Base-by-base conservation (phyloP, 2,113 vertebrate species). In the Platichthys stellatus region DNA sequence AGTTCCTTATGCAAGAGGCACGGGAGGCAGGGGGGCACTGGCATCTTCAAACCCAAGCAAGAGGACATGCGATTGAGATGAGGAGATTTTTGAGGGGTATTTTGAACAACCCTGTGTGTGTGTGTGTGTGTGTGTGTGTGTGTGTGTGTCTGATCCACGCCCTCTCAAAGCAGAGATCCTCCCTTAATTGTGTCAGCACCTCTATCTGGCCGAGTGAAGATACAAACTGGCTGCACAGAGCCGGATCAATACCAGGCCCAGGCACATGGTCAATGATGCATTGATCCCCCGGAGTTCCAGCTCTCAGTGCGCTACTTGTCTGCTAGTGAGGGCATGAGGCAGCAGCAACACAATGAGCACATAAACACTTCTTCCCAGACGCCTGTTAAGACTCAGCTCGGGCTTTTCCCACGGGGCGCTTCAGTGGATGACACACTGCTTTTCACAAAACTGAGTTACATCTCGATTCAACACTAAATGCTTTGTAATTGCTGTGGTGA, bases 311-410 rank as follows among this genome's bases (percentile, higher is more conserved):
- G 10, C 62, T 62, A 72, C 60, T 78, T 80, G 72, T 91, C 60
- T 59, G 76, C 47, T 47, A 77, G 70, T 58, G 58, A 72, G 49
- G 81, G 84, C 59, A 88, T 81, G 88, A 53, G 75, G 77, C 76
- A 72, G 79, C 74, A 66, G 75, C 61, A 18, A 66, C 72, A 89
- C 86, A 87, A 87, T 90, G 83, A 91, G 88, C 91, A 91, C 83
- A 92, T 89, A 81, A 87, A 90, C 87, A 88, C 84, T 84, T 72
- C 45, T 69, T 65, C 73, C 72, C 62, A 5, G 63, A 26, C 13
- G 74, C 78, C 85, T 84, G 74, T 58, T 81, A 56, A 40, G 70
- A 69, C 73, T 63, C 72, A 23, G 63, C 63, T 35, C 11, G 60
- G 80, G 78, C 63, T 85, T 92, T 90, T 90, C 86, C 89, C 89